Conservation (phyloP, 2,888 invertebrate species). For the Leptopilina drosophilae region DNA sequence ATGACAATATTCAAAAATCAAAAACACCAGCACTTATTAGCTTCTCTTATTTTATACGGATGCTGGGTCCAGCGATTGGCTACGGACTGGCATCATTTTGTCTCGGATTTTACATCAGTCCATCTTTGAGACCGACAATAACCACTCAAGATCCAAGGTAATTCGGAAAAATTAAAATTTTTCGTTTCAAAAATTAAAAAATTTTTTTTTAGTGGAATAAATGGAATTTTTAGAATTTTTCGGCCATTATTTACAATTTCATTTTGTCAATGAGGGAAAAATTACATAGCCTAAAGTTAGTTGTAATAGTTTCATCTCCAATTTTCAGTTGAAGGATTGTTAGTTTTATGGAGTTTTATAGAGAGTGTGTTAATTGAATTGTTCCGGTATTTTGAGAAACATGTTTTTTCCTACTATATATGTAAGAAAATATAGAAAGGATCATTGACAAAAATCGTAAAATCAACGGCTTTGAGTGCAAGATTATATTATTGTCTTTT, state of each 20-base stretch:
- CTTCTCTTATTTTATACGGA: slow-evolving; percentile 83
- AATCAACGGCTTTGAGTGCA: background rate
- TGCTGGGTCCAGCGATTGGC: slow-evolving; percentile 85
- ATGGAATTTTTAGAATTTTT: background rate
- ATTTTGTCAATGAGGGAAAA: too few species aligned
- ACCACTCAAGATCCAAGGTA: slow-evolving; percentile 81
- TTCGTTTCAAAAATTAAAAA: too few species aligned
- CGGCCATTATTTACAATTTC: background rate
- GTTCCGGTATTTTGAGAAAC: too few species aligned
- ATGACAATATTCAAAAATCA: slow-evolving; percentile 86
- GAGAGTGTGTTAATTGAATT: too few species aligned
- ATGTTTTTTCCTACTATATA: background rate
- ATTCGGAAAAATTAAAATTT: background rate
- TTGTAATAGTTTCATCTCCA: too few species aligned
- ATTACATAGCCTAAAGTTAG: too few species aligned
- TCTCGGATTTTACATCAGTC: slow-evolving; percentile 83
- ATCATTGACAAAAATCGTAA: background rate
- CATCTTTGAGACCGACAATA: slow-evolving; percentile 82
- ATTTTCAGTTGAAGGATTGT: too few species aligned
- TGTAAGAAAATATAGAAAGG: background rate
- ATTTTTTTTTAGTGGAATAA: too few species aligned
- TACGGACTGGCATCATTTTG: slow-evolving; percentile 83
- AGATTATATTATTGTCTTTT: slow-evolving; percentile 6
- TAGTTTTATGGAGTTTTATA: too few species aligned
- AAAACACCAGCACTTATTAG: slow-evolving; percentile 85